phyloP scores from a whole-genome alignment of 2,888 invertebrate genomes.

The Parelbella ahira region DNA sequence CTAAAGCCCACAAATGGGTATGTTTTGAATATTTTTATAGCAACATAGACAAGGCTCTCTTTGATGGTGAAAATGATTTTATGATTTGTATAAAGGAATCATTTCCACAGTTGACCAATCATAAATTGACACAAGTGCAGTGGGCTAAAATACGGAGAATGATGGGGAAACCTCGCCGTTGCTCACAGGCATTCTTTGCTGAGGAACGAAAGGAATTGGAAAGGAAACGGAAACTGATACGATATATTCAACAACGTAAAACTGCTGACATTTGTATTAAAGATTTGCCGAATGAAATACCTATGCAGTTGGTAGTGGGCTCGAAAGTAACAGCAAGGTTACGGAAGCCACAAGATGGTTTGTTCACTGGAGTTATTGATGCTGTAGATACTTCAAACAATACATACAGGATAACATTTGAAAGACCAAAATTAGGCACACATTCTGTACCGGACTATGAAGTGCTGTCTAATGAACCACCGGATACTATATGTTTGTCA shows the following conservation, averaged over 20 bases:
- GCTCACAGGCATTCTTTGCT: conserved; percentile 95
- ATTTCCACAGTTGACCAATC: conserved; percentile 94
- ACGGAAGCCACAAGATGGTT: conserved; percentile 95
- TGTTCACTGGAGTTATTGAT: conserved; percentile 96
- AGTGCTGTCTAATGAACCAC: conserved; percentile 95
- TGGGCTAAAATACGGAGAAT: conserved; percentile 97
- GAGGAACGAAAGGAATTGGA: conserved; percentile 96
- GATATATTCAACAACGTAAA: conserved; percentile 95
- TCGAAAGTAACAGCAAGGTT: conserved; percentile 96
- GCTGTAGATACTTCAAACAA: conserved; percentile 97
- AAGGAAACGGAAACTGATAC: conserved; percentile 93
- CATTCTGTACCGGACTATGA: conserved; percentile 98
- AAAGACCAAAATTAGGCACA: conserved; percentile 94
- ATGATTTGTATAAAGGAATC: conserved; percentile 95
- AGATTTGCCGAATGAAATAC: conserved; percentile 96
- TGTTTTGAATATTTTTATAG: conserved; percentile 99
- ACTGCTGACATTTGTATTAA: conserved; percentile 88
- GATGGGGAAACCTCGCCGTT: conserved; percentile 98
- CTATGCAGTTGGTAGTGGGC: conserved; percentile 95
- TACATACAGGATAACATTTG: conserved; percentile 97
- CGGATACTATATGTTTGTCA: conserved; percentile 93
- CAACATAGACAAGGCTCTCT: conserved; percentile 96
- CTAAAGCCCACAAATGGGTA: conserved; percentile 99
- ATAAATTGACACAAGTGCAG: conserved; percentile 91
- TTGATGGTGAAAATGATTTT: conserved; percentile 98